phyloP scores from a whole-genome alignment of 2,888 invertebrate genomes.

The Orthosia gracilis region DNA sequence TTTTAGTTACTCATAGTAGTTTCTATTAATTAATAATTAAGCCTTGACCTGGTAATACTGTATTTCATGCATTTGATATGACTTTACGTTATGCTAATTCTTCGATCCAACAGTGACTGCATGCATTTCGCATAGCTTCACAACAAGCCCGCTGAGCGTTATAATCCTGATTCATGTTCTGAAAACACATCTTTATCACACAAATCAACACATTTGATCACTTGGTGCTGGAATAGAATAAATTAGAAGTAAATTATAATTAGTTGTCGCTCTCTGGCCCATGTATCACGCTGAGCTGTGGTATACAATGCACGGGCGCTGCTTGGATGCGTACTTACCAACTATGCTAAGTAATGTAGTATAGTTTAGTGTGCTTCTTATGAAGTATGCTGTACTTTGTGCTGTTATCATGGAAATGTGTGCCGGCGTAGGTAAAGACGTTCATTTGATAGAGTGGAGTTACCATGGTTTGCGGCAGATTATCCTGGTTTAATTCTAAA shows the following conservation, averaged over 20 bases:
- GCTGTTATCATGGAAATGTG: conserved; percentile 59
- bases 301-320: conserved; percentile 34
- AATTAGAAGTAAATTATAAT: conserved; percentile 62
- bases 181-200: conserved; percentile 46
- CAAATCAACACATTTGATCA: conserved; percentile 51
- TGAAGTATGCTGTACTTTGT: conserved; percentile 18
- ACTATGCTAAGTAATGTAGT: conserved; percentile 13
- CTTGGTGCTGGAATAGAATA: conserved; percentile 41
- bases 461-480: conserved; percentile 5
- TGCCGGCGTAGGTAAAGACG: conserved; percentile 3
- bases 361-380: background rate
- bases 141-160: background rate
- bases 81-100: conserved; percentile 1
- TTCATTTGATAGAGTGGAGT: background rate
- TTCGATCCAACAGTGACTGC: background rate
- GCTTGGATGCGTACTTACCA: background rate
- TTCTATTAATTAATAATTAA: background rate
- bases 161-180: conserved; percentile 57
- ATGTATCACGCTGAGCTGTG: conserved; percentile 27
- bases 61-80: background rate
- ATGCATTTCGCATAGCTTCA: background rate
- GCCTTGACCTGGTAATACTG: background rate
- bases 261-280: conserved; percentile 26
- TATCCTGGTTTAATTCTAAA: background rate
- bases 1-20: too few relatives aligned